phyloP scores from a whole-genome alignment of 2,888 invertebrate species.

The Sesamia inferens region DNA sequence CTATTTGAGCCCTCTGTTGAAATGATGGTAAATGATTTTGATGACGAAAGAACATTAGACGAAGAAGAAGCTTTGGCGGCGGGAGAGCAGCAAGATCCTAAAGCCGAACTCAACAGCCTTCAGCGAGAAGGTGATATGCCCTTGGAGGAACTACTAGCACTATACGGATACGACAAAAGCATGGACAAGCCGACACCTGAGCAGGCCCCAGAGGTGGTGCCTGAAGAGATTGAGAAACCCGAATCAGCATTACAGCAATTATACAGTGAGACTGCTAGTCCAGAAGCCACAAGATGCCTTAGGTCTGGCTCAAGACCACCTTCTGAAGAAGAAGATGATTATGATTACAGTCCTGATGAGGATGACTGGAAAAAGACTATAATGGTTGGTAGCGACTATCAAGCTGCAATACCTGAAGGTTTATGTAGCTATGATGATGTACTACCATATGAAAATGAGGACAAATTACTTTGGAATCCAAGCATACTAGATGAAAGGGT shows the following conservation, averaged over 20 bases:
- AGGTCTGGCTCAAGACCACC: slow-evolving; percentile 93
- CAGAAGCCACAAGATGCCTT: slow-evolving; percentile 85
- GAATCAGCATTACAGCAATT: slow-evolving; percentile 87
- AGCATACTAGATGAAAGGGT: slow-evolving; percentile 92
- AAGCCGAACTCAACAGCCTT: slow-evolving; percentile 96
- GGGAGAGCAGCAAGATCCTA: slow-evolving; percentile 95
- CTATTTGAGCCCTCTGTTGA: slow-evolving; percentile 98
- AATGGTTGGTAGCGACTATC: slow-evolving; percentile 98
- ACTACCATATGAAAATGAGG: slow-evolving; percentile 98
- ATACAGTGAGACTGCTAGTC: slow-evolving; percentile 81
- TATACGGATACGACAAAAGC: slow-evolving; percentile 94
- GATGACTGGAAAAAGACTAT: slow-evolving; percentile 98
- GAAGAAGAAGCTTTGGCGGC: slow-evolving; percentile 99
- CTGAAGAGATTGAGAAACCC: slow-evolving; percentile 83
- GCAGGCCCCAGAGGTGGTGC: slow-evolving; percentile 78
- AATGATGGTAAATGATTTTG: slow-evolving; percentile 99
- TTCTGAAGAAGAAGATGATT: slow-evolving; percentile 95
- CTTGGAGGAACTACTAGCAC: slow-evolving; percentile 96
- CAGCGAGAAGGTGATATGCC: slow-evolving; percentile 99
- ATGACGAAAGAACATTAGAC: slow-evolving; percentile 98
- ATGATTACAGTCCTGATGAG: slow-evolving; percentile 95
- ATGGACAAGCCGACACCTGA: slow-evolving; percentile 83
- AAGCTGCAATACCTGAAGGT: slow-evolving; percentile 98
- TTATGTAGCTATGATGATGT: slow-evolving; percentile 97
- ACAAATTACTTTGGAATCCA: slow-evolving; percentile 98